phyloP scores from a whole-genome alignment of 2,797 vertebrate genomes.

The Siniperca scherzeri region DNA sequence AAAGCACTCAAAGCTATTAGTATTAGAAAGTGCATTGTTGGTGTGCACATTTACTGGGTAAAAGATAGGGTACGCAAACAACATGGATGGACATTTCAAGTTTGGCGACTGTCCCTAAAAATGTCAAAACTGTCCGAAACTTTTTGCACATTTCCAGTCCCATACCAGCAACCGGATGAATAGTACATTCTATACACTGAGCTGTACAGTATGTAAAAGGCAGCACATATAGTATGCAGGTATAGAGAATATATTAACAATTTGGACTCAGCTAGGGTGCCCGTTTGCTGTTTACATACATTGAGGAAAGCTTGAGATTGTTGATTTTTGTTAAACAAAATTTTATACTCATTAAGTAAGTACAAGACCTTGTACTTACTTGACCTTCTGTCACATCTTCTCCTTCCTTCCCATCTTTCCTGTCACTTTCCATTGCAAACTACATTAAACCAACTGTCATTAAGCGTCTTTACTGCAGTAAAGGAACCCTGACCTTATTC shows the following conservation, averaged over 20 bases:
- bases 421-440: constrained; percentile 12
- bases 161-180: not conserved
- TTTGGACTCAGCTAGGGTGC: not conserved
- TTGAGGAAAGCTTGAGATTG: not conserved
- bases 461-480: not conserved
- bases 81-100: not conserved
- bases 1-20: no score
- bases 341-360: not conserved
- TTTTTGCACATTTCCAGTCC: not conserved
- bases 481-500: constrained; percentile 9
- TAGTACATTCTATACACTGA: not conserved
- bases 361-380: not conserved
- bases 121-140: not conserved
- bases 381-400: not conserved
- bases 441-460: not conserved
- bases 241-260: not conserved
- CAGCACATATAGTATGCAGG: not conserved
- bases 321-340: no score
- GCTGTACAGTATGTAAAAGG: not conserved
- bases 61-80: not conserved
- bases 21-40: not conserved
- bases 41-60: not conserved
- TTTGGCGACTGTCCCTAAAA: not conserved
- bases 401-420: not conserved
- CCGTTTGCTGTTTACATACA: not conserved